Evolutionary conservation across 2,797 vertebrate species (phyloP).

Genomic region (Squalus acanthias): DNA sequence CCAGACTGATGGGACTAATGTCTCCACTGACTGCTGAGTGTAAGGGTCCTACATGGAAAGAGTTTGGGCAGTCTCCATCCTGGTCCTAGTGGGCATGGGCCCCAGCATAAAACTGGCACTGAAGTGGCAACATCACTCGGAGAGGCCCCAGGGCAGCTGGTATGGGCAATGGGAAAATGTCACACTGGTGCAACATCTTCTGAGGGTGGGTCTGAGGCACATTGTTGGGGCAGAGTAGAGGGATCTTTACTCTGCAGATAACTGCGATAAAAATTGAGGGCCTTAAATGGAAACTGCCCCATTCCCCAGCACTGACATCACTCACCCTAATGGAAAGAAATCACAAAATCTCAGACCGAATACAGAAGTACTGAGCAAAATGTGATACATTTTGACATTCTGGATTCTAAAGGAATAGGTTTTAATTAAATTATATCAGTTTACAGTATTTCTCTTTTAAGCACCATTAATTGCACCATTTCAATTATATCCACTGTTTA

Average conservation of each 20-base stretch:
- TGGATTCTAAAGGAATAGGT: background rate
- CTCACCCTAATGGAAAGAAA: background rate
- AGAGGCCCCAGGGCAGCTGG: background rate
- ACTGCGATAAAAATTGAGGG: background rate
- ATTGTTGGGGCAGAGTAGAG: background rate
- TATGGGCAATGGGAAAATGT: background rate
- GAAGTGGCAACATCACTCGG: background rate
- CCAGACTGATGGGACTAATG: too few relatives aligned
- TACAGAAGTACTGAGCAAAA: background rate
- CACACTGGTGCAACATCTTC: background rate
- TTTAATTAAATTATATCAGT: background rate
- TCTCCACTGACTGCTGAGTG: too few relatives aligned
- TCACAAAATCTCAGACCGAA: background rate
- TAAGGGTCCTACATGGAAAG: background rate
- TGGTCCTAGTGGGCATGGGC: background rate
- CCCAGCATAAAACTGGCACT: background rate
- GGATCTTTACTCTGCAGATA: background rate
- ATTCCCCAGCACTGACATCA: background rate
- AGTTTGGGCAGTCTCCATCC: background rate
- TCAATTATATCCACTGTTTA: conserved; percentile 48
- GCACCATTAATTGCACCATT: background rate
- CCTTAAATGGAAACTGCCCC: background rate
- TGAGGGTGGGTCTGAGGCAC: background rate
- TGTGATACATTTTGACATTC: background rate
- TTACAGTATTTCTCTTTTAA: background rate